Base-by-base conservation (phyloP, 2,888 invertebrate species). In the Pheosia gnoma region DNA sequence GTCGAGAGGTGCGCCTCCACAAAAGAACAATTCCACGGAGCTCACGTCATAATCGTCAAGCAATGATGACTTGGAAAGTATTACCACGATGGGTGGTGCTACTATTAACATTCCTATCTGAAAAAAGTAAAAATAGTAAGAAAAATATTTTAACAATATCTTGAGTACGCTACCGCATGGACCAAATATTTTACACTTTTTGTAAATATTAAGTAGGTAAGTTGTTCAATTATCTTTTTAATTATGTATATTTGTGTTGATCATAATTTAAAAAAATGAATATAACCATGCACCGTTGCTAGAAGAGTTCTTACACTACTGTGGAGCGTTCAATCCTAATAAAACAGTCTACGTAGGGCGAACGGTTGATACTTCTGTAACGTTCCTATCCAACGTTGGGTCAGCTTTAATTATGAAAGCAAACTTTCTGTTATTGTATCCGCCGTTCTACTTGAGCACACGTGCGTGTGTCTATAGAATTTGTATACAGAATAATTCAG, bases 1-100 rank as follows among this genome's bases (percentile, higher is more conserved):
- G 64, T 82, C 81, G 57, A 88, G 67, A n/a, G 88, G 80, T 7
- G 90, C 86, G n/a, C 90, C 90, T 37, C 89, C 90, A 59, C 79
- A 78, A 62, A 78, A 72, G 41, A 88, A 67, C 3, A 77, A 3
- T 69, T 88, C 77, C 4, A 88, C 79, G 4, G 89, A 87, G 66
- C 83, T 82, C 1, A 88, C 68, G 61, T 90, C 80, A 54, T 81
- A 88, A 25, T 86, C 78, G n/a, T 81, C 70, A 41, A 85, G 56
- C 39, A 78, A 70, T 5, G 65, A 63, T 37, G 90, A 89, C 71
- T 88, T 87, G 60, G 78, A 77, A 9, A 90, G 65, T 58, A 82
- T 70, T 0, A 88, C 79, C 4, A 90, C 59, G 38, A 88, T 39
- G 36, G 90, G 87, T 4, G 90, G 89, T 5, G 84, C 87, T 5